Evolutionary conservation across 2,797 vertebrate species (phyloP).

Genomic region (Enteromius anoplus): DNA sequence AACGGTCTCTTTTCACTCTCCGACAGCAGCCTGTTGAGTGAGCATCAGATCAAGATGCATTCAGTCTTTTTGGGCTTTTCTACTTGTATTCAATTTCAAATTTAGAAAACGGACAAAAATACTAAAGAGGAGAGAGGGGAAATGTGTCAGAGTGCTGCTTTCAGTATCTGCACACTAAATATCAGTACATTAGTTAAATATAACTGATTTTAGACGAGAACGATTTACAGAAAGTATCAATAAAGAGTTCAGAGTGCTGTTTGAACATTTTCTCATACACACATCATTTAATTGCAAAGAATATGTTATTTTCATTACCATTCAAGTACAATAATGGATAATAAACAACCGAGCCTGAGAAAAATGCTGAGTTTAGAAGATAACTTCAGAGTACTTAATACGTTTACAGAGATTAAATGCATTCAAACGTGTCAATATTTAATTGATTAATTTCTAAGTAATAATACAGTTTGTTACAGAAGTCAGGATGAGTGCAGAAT

Average conservation of each 20-base stretch:
- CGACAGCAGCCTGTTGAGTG: conserved; percentile 82
- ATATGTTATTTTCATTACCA: neutral
- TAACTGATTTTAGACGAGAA: neutral
- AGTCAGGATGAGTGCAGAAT: neutral
- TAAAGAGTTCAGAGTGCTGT: neutral
- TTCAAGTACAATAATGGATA: neutral
- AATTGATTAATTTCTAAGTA: neutral
- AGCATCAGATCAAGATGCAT: neutral
- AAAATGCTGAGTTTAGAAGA: neutral
- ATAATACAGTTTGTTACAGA: neutral
- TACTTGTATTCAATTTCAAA: neutral
- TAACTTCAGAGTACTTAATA: neutral
- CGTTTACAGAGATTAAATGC: neutral
- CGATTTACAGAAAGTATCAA: neutral
- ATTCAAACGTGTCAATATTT: neutral
- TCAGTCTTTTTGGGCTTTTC: neutral
- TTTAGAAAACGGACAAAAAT: neutral
- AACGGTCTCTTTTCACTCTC: conserved; percentile 97
- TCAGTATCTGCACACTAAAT: neutral
- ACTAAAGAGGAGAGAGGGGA: neutral
- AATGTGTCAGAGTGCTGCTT: neutral
- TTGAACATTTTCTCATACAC: neutral
- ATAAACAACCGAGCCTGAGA: neutral
- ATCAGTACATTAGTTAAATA: neutral
- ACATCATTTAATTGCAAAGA: neutral